Evolutionary conservation across 2,113 vertebrate genomes (phyloP).

Genomic region (Aptenodytes patagonicus): DNA sequence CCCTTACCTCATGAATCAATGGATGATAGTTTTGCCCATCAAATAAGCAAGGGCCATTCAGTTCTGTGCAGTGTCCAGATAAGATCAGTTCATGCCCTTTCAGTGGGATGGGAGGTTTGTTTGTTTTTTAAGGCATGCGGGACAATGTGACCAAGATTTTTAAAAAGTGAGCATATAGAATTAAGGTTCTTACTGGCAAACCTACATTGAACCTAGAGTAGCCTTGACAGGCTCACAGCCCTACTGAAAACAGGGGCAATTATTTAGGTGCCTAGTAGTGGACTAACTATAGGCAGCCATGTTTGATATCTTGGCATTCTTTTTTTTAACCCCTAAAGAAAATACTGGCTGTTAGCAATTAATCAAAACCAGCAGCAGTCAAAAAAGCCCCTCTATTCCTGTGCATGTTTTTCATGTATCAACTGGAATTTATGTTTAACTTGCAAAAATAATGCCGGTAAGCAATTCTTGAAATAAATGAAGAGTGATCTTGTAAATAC

Average conservation of each 20-base stretch:
- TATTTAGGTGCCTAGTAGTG: background rate
- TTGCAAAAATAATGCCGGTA: background rate
- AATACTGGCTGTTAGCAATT: background rate
- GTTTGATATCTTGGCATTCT: background rate
- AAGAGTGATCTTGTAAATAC: background rate
- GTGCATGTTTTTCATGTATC: background rate
- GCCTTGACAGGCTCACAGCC: background rate
- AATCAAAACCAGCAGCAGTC: background rate
- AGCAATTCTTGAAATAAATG: background rate
- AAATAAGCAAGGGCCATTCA: background rate
- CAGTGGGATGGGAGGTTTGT: background rate
- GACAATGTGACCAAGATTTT: background rate
- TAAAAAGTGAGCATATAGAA: background rate
- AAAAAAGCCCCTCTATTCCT: background rate
- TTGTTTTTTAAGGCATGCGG: background rate
- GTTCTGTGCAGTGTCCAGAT: background rate
- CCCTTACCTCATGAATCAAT: background rate
- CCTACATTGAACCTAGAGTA: background rate
- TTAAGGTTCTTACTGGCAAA: background rate
- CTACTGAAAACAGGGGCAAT: background rate
- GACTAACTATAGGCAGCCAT: background rate
- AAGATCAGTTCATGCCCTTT: background rate
- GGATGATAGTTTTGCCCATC: background rate
- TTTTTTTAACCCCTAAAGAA: background rate
- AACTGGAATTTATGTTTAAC: background rate